phyloP scores from a whole-genome alignment of 2,888 invertebrate genomes.

The Troides aeacus region DNA sequence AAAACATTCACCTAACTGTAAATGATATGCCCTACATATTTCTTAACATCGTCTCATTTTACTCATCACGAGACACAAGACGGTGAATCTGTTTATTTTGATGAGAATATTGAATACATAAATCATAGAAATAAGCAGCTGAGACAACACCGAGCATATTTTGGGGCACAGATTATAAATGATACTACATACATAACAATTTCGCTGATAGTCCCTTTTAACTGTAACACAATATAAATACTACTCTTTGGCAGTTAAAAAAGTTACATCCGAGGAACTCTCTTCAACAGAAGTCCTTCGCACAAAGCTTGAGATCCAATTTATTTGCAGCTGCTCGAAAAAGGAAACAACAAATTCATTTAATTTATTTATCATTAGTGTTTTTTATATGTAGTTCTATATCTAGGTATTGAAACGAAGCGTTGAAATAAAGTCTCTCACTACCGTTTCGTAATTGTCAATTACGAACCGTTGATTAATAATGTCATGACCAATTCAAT shows the following conservation, averaged over 20 bases:
- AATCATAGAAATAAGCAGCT: not conserved
- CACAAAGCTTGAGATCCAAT: constrained; percentile 6
- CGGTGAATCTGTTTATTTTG: not conserved
- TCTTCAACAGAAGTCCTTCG: not conserved
- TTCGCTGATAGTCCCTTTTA: constrained; percentile 3
- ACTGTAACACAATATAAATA: not conserved
- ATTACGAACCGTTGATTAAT: constrained; percentile 13
- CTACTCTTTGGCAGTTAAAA: constrained; percentile 4
- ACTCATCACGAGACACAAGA: not conserved
- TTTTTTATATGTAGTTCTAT: not conserved
- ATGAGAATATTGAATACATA: not conserved
- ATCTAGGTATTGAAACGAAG: no score
- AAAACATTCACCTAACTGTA: not conserved
- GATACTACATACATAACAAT: constrained; percentile 7
- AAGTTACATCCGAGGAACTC: constrained; percentile 3
- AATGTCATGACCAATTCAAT: constrained; percentile 26
- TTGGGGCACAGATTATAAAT: not conserved
- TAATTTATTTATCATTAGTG: not conserved
- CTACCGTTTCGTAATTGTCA: constrained; percentile 12
- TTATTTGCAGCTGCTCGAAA: not conserved
- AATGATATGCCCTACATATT: not conserved
- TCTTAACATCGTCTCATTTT: not conserved
- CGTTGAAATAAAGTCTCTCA: not conserved
- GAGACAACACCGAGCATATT: not conserved
- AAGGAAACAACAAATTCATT: not conserved